Conservation (phyloP, 1,140 invertebrate species). For the Teleopsis dalmanni region DNA sequence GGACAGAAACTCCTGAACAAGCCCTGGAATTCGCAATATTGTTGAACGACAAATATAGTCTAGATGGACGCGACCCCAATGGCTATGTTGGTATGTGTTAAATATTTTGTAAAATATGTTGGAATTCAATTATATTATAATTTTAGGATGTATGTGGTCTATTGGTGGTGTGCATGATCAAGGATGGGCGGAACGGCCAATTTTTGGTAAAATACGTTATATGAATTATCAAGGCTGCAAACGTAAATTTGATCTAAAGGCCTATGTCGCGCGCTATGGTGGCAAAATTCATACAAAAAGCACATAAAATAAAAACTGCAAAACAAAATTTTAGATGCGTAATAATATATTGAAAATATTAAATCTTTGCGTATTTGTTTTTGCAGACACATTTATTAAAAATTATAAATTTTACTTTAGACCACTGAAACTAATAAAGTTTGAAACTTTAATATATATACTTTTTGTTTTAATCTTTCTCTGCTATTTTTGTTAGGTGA, state of each 20-base stretch:
- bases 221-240: constrained; percentile 89
- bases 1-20: constrained; percentile 69
- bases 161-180: constrained; percentile 87
- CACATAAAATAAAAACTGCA: too few relatives aligned
- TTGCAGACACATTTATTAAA: neutral
- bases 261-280: constrained; percentile 62
- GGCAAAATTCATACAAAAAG: constrained; percentile 24
- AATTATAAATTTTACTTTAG: neutral
- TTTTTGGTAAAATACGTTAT: constrained; percentile 87
- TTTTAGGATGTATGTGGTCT: constrained; percentile 82
- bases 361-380: neutral
- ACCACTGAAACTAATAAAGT: neutral
- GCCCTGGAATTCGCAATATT: constrained; percentile 71
- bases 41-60: constrained; percentile 79
- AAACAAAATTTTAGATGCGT: neutral
- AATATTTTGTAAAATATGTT: neutral
- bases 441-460: too few relatives aligned
- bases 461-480: constrained; percentile 69
- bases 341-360: too few relatives aligned
- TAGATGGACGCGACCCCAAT: constrained; percentile 84
- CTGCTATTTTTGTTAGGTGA: constrained; percentile 88
- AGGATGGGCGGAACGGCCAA: constrained; percentile 74
- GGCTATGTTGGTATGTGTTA: constrained; percentile 73
- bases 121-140: neutral
- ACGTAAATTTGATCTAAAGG: constrained; percentile 76